Evolutionary conservation across 2,888 invertebrate species (phyloP), one percentile per base, ranked within the genome.

Genomic region (Papilio protenor): DNA sequence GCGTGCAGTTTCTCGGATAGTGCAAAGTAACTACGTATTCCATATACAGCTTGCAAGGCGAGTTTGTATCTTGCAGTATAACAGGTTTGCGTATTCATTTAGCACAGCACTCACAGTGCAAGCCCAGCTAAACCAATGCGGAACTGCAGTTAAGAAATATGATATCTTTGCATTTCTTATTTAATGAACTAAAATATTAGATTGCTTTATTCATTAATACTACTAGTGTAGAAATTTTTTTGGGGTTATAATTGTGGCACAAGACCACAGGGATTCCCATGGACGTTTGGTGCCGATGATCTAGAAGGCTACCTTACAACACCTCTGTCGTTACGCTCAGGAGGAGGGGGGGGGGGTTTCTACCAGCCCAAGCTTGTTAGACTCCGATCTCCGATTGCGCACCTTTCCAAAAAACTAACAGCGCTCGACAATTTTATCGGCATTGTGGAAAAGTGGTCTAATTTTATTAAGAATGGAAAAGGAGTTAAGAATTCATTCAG

Each of bases 81-180:
- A 66, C 64, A 66, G 64, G 64, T 66, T 66, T 40, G 64, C 18
- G 64, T 64, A 27, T n/a, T n/a, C 18, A 18, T 66, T 66, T 40
- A 66, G 18, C 40, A n/a, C 33, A n/a, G n/a, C 16, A 18, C 8
- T 33, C 27, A 12, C 23, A 23, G 14, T 61, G 4, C 14, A 4
- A 59, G 21, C 21, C 40, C 40, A 11, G 14, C 10, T 18, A 66
- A 40, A 40, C 11, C 10, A 66, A 66, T n/a, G 33, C 64, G 40
- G 18, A 27, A 33, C 18, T 18, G 18, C 18, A 40, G 33, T 16
- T 18, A 16, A 21, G 12, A 11, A 12, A 23, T 2, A 23, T 21
- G 1, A 23, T 4, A 12, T 57, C 12, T 10, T 12, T 23, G 12
- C 8, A 23, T 59, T 59, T 59, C 11, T 21, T n/a, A 16, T 55